These are phyloP conservation scores for Theropithecus gelada DNA, from an alignment of 2,113 vertebrate species.

Conservation along the genomic window DNA sequence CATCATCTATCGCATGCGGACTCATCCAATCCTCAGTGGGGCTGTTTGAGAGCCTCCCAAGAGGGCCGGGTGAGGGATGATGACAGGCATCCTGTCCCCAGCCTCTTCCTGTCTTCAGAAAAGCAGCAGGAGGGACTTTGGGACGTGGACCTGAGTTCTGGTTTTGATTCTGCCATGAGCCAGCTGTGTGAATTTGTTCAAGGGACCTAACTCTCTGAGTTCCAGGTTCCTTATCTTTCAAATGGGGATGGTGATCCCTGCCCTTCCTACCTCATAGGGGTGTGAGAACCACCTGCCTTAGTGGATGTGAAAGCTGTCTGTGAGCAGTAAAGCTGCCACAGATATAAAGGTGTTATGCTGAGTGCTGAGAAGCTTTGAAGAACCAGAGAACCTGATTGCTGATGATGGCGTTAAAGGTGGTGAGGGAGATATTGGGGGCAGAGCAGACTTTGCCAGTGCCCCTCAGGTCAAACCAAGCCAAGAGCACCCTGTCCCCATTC, in stretches of 20 bases:
- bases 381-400: background rate
- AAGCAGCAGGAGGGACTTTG: background rate
- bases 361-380: background rate
- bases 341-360: no score
- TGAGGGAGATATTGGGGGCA: background rate
- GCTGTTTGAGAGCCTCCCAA: constrained; percentile 73
- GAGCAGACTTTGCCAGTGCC: background rate
- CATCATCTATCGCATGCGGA: constrained; percentile 87
- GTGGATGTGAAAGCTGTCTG: background rate
- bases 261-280: constrained; percentile 46
- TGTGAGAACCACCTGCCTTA: background rate
- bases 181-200: background rate
- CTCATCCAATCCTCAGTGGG: constrained; percentile 82
- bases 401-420: background rate
- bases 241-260: background rate
- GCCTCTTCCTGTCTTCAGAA: background rate
- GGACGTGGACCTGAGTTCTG: background rate
- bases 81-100: background rate
- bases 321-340: background rate
- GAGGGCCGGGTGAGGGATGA: background rate
- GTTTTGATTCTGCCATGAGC: constrained; percentile 2
- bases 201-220: background rate
- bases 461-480: background rate
- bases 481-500: background rate
- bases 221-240: background rate